Evolutionary conservation across 2,113 vertebrate species (phyloP).

Genomic region (Polypterus bichir): DNA sequence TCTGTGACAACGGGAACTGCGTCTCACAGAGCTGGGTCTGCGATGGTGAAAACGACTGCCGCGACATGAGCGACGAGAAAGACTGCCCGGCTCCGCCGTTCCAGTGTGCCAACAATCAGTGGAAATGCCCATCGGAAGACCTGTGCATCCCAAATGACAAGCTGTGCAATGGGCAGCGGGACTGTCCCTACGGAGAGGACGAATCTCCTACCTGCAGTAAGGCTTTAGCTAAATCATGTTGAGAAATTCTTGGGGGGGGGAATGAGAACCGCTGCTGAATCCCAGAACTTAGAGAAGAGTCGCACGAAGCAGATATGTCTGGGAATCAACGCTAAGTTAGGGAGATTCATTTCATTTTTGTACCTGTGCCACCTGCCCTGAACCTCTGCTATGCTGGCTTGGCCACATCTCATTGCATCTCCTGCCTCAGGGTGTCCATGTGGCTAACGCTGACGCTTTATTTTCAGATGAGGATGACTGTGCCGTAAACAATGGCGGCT

Average conservation of each 20-base stretch:
- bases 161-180: conserved; percentile 38
- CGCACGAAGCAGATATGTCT: too few species aligned
- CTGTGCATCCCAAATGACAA: conserved; percentile 35
- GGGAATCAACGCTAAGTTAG: too few species aligned
- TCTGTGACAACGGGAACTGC: conserved; percentile 40
- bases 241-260: too few species aligned
- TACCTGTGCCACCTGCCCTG: too few species aligned
- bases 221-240: background rate
- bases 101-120: conserved; percentile 36
- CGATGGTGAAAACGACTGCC: conserved; percentile 44
- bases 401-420: too few species aligned
- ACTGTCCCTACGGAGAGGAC: conserved; percentile 45
- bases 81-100: conserved; percentile 44
- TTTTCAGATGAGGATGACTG: conserved; percentile 41
- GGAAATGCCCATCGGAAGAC: conserved; percentile 38
- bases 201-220: conserved; percentile 49
- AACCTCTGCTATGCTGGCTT: too few species aligned
- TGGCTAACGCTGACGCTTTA: background rate
- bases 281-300: too few species aligned
- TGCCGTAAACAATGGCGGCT: conserved; percentile 38
- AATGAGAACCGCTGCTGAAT: too few species aligned
- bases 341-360: too few species aligned
- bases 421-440: background rate
- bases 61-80: conserved; percentile 43
- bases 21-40: conserved; percentile 35